These are phyloP conservation scores for Synanthedon myopaeformis DNA, from an alignment of 2,888 invertebrate genomes.

Conservation along the genomic window DNA sequence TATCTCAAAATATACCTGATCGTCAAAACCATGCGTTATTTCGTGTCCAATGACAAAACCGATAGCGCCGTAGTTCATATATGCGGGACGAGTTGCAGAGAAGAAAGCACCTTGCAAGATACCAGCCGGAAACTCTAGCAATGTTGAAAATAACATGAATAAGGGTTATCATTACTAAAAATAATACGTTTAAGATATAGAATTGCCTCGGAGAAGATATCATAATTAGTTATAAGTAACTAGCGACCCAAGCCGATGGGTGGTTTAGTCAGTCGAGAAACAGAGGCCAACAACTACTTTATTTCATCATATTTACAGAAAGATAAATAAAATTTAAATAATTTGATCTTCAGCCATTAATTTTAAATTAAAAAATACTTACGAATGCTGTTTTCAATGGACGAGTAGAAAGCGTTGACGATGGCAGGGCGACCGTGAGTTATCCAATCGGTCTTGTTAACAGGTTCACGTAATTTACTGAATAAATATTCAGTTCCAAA, in stretches of 20 bases:
- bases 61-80: slow-evolving; percentile 93
- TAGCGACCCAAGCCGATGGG: too few species aligned
- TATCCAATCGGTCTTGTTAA: slow-evolving; percentile 88
- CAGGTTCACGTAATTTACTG: slow-evolving; percentile 79
- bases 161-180: too few species aligned
- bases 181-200: too few species aligned
- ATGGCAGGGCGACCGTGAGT: slow-evolving; percentile 86
- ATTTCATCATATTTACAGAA: too few species aligned
- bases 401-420: slow-evolving; percentile 88
- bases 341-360: not conserved
- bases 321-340: too few species aligned
- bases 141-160: too few species aligned
- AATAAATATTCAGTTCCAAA: slow-evolving; percentile 86
- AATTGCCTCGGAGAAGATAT: too few species aligned
- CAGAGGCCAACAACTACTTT: too few species aligned
- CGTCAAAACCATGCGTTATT: slow-evolving; percentile 91
- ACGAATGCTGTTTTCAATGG: slow-evolving; percentile 90
- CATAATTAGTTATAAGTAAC: too few species aligned
- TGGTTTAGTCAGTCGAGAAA: too few species aligned
- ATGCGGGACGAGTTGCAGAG: slow-evolving; percentile 86
- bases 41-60: slow-evolving; percentile 94
- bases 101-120: slow-evolving; percentile 94
- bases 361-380: slow-evolving; percentile 42
- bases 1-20: slow-evolving; percentile 61
- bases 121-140: slow-evolving; percentile 90